Evolutionary conservation across 35 echinoderm and acorn worm genomes (phyloP), one percentile per base, ranked within the genome.

Genomic region (Apostichopus japonicus): DNA sequence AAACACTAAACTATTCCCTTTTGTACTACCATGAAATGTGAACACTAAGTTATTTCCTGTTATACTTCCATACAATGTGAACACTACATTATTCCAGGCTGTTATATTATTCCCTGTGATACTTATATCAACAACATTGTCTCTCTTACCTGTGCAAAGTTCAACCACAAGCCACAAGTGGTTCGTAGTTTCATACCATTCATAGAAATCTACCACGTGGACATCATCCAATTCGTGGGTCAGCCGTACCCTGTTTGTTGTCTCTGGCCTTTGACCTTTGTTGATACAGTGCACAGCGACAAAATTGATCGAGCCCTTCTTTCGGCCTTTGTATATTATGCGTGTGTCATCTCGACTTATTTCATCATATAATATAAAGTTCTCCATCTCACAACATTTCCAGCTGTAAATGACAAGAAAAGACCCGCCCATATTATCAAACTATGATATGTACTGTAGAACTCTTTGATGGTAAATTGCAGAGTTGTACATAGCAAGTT

Each of bases 181-280:
- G 58, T 99, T 99, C 15, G 97, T 99, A 6, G 97, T 99, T 70
- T 99, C 97, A 75, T 99, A 99, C 97, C 97, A 99, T 65, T 98
- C 97, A 23, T 90, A 92, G 79, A 99, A 99, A 24, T 99, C 86
- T 23, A 96, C 97, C 0, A 99, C 92, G 83, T 99, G 94, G 44
- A 91, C 56, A 25, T 99, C 92, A 17, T 92, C 72, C 17, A 99
- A 87, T 58, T 99, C 97, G 72, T 99, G 95, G 44, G 97, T 99
- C 59, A 99, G 65, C n/a, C 97, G 55, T 24, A 99, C 97, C 16
- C 93, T 84, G 81, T 99, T 99, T 19, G 97, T 99, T 7, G 94
- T 92, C 73, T 99, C 91, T 72, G 97, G 88, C 23, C 97, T 91
- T 8, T 90, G 92, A 56, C 63, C 87, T 56, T 99, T 99, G 24